A percentile compares a stretch with the other conserved stretches of the same genome.
phyloP scores from a whole-genome alignment of 92 coral and sea anemone genomes.

The Plumapathes pennacea region DNA sequence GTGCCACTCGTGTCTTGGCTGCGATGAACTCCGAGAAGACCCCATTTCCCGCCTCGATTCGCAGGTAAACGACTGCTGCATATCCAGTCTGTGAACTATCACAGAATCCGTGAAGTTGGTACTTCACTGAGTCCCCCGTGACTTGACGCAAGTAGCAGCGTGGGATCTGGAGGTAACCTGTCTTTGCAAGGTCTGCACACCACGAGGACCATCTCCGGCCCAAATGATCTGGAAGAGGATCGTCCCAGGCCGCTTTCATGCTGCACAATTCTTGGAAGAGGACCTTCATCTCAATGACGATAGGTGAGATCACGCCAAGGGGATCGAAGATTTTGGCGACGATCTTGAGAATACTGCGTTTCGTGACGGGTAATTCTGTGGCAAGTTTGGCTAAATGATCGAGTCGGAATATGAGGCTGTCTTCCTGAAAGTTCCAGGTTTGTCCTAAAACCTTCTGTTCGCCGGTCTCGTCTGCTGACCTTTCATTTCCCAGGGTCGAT shows the following conservation, averaged over 20 bases:
- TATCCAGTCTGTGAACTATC: constrained; percentile 18
- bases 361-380: constrained; percentile 31
- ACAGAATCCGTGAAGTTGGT: constrained; percentile 29
- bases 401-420: constrained; percentile 24
- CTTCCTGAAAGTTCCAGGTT: constrained; percentile 25
- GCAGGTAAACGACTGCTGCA: constrained; percentile 22
- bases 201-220: constrained; percentile 5
- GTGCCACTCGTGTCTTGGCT: constrained; percentile 41
- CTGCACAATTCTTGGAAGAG: constrained; percentile 2
- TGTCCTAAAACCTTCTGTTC: constrained; percentile 40
- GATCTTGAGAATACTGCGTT: constrained; percentile 8
- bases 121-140: background rate
- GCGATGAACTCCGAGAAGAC: constrained; percentile 6
- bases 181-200: constrained; percentile 6
- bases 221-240: constrained; percentile 4
- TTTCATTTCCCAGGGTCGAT: constrained; percentile 3
- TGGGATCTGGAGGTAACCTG: constrained; percentile 1
- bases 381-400: constrained; percentile 31
- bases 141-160: constrained; percentile 8
- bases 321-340: constrained; percentile 1
- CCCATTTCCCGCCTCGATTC: background rate
- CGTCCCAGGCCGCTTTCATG: background rate
- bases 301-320: constrained; percentile 9
- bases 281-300: background rate
- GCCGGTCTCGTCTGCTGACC: background rate